phyloP scores from a whole-genome alignment of 2,888 invertebrate genomes.

The Thalpophila matura region DNA sequence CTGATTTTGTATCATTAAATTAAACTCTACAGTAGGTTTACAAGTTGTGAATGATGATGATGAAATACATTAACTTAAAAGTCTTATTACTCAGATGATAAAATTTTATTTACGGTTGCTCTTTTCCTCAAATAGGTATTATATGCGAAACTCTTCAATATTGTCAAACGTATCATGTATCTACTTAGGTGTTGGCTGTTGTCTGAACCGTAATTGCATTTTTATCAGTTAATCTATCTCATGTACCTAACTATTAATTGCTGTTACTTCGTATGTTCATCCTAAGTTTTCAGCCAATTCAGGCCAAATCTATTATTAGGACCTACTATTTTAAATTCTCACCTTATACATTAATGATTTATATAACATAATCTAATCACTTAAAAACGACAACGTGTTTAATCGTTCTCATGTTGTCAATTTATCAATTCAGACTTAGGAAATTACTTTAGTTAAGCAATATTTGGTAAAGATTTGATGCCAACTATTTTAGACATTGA shows the following conservation, averaged over 20 bases:
- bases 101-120: too few species aligned
- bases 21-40: too few species aligned
- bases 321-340: slow-evolving; percentile 27
- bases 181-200: too few species aligned
- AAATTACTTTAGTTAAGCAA: slow-evolving; percentile 31
- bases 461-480: neutral
- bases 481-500: slow-evolving; percentile 1
- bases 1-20: too few species aligned
- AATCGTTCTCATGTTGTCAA: slow-evolving; percentile 19
- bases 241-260: neutral
- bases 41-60: too few species aligned
- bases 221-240: neutral
- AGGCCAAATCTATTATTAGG: slow-evolving; percentile 37
- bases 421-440: slow-evolving; percentile 25
- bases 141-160: too few species aligned
- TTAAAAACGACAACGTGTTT: slow-evolving; percentile 1
- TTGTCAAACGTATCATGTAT: too few species aligned
- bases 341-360: slow-evolving; percentile 28
- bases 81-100: too few species aligned
- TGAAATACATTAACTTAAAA: too few species aligned
- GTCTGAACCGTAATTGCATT: too few species aligned
- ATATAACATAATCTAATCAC: slow-evolving; percentile 18
- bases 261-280: neutral
- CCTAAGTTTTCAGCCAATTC: slow-evolving; percentile 17
- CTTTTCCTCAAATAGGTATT: too few species aligned